These are phyloP conservation scores for Rotaria sp. DNA, from an alignment of 2,888 invertebrate genomes.

Conservation along the genomic window DNA sequence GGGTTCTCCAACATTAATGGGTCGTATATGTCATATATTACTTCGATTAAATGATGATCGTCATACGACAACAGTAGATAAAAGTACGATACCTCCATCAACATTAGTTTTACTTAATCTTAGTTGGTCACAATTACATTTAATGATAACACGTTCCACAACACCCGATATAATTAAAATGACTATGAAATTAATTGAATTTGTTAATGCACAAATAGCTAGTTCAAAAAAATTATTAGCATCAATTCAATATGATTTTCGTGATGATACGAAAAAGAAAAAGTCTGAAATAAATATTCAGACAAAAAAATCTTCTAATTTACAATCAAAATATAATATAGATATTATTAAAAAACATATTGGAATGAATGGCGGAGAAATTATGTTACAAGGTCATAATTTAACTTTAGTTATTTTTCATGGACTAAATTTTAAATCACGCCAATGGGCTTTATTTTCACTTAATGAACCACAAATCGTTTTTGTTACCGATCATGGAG, in stretches of 20 bases:
- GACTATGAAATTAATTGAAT: slow-evolving; percentile 89
- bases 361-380: slow-evolving; percentile 70
- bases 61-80: too few species aligned
- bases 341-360: slow-evolving; percentile 27
- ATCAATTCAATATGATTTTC: slow-evolving; percentile 35
- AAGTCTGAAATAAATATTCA: neutral
- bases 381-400: slow-evolving; percentile 65
- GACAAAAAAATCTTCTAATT: neutral
- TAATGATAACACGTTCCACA: slow-evolving; percentile 91
- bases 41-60: slow-evolving; percentile 34
- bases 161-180: slow-evolving; percentile 92
- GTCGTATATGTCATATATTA: slow-evolving; percentile 35
- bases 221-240: slow-evolving; percentile 70
- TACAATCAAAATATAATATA: neutral
- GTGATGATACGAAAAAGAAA: neutral
- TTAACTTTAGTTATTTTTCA: slow-evolving; percentile 92
- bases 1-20: slow-evolving; percentile 34
- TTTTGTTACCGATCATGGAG: slow-evolving; percentile 70
- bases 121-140: slow-evolving; percentile 86
- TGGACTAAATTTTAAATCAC: slow-evolving; percentile 88
- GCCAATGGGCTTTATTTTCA: slow-evolving; percentile 90
- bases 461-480: slow-evolving; percentile 82
- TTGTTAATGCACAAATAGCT: slow-evolving; percentile 93
- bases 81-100: slow-evolving; percentile 27
- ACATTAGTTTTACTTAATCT: slow-evolving; percentile 78